Conservation (phyloP, 2,797 vertebrate genomes). For the Siniperca obscura region DNA sequence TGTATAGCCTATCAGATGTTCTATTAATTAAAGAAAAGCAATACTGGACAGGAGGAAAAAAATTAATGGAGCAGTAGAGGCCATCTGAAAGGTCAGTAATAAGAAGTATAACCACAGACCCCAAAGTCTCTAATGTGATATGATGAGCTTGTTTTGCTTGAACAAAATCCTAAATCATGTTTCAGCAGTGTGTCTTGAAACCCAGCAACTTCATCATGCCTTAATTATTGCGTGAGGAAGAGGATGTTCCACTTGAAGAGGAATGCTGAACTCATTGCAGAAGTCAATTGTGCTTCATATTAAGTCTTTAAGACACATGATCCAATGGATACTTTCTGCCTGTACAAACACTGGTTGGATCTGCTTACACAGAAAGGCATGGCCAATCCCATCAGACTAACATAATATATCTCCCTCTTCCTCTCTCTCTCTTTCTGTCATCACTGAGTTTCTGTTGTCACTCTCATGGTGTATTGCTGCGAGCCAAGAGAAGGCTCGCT, state of each 20-base stretch:
- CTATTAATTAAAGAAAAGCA: not conserved
- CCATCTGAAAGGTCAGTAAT: conserved; percentile 23
- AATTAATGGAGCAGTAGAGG: not conserved
- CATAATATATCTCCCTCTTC: conserved; percentile 39
- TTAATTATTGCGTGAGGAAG: conserved; percentile 43
- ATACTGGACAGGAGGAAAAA: not conserved
- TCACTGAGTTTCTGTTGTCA: conserved; percentile 46
- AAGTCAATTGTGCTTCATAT: conserved; percentile 33
- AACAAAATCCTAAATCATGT: conserved; percentile 26
- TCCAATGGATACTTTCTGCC: conserved; percentile 37
- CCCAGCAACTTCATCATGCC: conserved; percentile 40
- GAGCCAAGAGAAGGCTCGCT: conserved; percentile 31
- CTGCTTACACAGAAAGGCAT: conserved; percentile 52
- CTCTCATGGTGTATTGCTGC: conserved; percentile 30
- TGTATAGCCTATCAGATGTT: not conserved
- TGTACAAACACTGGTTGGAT: conserved; percentile 61
- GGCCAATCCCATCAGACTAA: conserved; percentile 41
- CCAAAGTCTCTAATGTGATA: conserved; percentile 30
- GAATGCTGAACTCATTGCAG: conserved; percentile 57
- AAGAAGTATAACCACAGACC: conserved; percentile 24
- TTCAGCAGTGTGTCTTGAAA: conserved; percentile 22
- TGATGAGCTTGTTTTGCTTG: conserved; percentile 23
- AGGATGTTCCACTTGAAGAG: conserved; percentile 40
- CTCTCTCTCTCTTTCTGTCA: conserved; percentile 49
- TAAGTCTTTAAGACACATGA: conserved; percentile 50